Base-by-base conservation (phyloP, 2,113 vertebrate genomes). In the Tympanuchus pallidicinctus region DNA sequence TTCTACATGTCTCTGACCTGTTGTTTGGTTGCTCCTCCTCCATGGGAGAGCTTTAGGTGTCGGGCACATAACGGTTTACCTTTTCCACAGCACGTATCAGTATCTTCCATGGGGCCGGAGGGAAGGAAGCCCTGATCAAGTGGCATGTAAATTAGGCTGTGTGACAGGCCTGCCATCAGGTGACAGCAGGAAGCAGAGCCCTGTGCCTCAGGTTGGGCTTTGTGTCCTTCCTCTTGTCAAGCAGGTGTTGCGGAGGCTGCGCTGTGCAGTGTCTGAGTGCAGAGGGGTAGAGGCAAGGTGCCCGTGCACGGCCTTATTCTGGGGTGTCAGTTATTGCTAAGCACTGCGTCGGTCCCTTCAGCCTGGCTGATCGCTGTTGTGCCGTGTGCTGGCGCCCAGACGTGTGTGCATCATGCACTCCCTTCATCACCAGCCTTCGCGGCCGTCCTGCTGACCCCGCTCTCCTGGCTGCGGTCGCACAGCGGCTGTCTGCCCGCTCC, bases 111-210 rank as follows among this genome's bases (percentile, higher is more conserved):
- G n/a, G 28, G 10, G 6, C 21, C 7, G 28, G 22, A 47, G 69
- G 59, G 27, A 80, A 28, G 32, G 54, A 38, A 30, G 40, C 9
- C 2, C 8, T 28, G 28, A 2, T 13, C 65, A 69, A 47, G 79
- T 38, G 28, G 36, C 0, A 1, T 38, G 61, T 32, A 42, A 28
- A 22, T 32, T 59, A 13, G 43, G 3, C 0, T 6, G 40, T 60
- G 57, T 87, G 48, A 71, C 7, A 28, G 54, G 10, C 18, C 86
- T 13, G 20, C 66, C 32, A 5, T 77, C 67, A 71, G 40, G 19
- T 20, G 30, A 40, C 86, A 48, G 36, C 47, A 32, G 42, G 34
- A 86, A 54, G 59, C 6, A 11, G 60, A 86, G 60, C 28, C 3
- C 25, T 48, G 52, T 20, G 10, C 48, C 36, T 57, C 3, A 0